Percentiles rank a stretch among this genome's conserved stretches.
Conservation (phyloP, 2,797 vertebrate genomes). For the Mareca penelope region DNA sequence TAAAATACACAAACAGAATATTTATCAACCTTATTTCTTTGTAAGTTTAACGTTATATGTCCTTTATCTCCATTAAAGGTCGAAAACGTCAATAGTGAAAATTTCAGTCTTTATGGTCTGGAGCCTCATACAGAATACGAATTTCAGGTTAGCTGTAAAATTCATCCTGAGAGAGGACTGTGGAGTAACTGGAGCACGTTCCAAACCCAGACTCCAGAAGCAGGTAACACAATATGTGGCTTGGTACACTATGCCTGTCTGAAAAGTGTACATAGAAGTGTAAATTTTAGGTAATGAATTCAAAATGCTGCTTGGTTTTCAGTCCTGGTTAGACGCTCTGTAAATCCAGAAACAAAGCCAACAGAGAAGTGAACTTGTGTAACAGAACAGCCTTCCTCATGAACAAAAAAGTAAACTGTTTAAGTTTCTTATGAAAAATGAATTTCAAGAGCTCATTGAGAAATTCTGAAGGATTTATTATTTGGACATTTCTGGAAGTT, state of each 20-base stretch:
- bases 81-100: neutral
- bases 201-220: constrained; percentile 79
- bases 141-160: constrained; percentile 85
- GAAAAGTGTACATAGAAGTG: neutral
- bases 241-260: neutral
- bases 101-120: constrained; percentile 70
- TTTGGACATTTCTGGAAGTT: fast-evolving
- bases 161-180: constrained; percentile 72
- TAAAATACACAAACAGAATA: neutral
- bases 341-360: fast-evolving
- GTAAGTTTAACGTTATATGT: fast-evolving
- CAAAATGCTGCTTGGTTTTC: neutral
- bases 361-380: neutral
- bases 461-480: neutral
- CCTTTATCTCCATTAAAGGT: constrained; percentile 31
- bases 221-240: constrained; percentile 72
- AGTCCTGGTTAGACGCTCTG: neutral
- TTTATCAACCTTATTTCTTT: fast-evolving
- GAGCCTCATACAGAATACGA: constrained; percentile 82
- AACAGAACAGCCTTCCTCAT: neutral
- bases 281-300: fast-evolving
- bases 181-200: constrained; percentile 88
- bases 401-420: fast-evolving
- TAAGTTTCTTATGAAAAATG: fast-evolving
- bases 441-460: fast-evolving